Evolutionary conservation across 2,888 invertebrate species (phyloP).

Genomic region (Cerceris ruficornis): DNA sequence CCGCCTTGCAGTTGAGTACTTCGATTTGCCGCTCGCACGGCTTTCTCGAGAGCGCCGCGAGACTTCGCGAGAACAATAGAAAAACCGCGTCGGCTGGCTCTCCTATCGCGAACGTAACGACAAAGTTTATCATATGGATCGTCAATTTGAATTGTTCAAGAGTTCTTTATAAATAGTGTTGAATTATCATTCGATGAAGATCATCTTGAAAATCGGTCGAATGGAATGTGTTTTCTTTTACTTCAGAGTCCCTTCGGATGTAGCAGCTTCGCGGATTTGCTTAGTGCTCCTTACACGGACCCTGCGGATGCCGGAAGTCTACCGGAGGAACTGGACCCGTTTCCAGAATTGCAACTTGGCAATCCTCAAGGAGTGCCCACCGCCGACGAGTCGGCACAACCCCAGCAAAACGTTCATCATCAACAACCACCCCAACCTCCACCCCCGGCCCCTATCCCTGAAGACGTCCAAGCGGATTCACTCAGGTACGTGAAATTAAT

Average conservation of each 20-base stretch:
- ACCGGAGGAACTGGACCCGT: slow-evolving; percentile 89
- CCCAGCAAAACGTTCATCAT: slow-evolving; percentile 75
- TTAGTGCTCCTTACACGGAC: slow-evolving; percentile 89
- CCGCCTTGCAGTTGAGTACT: slow-evolving; percentile 61
- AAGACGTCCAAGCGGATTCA: slow-evolving; percentile 77
- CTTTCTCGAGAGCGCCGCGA: slow-evolving; percentile 25
- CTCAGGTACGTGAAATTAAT: slow-evolving; percentile 69
- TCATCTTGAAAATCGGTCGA: not conserved
- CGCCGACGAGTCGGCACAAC: slow-evolving; percentile 74
- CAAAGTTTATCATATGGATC: too few relatives aligned
- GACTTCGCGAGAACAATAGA: slow-evolving; percentile 9
- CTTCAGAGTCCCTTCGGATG: slow-evolving; percentile 85
- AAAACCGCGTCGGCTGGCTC: slow-evolving; percentile 9
- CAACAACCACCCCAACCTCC: slow-evolving; percentile 71
- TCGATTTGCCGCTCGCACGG: slow-evolving; percentile 58
- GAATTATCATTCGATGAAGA: not conserved
- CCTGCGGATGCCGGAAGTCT: slow-evolving; percentile 85
- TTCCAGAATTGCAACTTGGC: slow-evolving; percentile 85
- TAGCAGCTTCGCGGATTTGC: slow-evolving; percentile 89
- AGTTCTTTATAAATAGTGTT: too few relatives aligned
- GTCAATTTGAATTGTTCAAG: too few relatives aligned
- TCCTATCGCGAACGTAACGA: not conserved
- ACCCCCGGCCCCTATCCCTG: slow-evolving; percentile 71
- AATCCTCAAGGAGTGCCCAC: slow-evolving; percentile 75
- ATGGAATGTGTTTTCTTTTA: not conserved